Percentiles rank a stretch among this genome's conserved stretches.
Evolutionary conservation across 1,140 invertebrate genomes (phyloP).

Genomic region (Rhynchophorus ferrugineus): DNA sequence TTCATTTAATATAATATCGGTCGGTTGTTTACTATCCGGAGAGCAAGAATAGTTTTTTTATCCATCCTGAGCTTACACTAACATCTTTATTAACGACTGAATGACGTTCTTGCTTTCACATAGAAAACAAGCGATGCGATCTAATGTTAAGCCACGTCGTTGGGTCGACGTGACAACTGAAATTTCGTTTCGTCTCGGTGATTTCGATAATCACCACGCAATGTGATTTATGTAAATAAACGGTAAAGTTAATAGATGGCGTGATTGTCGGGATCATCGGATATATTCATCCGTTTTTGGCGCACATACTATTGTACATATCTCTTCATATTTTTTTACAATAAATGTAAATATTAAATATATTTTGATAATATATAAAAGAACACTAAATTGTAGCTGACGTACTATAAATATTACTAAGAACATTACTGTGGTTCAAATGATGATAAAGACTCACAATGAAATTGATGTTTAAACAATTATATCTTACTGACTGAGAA

Average conservation of each 20-base stretch:
- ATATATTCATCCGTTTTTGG: too few relatives aligned
- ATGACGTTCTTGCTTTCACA: conserved; percentile 5
- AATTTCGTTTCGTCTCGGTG: too few relatives aligned
- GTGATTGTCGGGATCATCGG: too few relatives aligned
- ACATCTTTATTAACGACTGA: conserved; percentile 10
- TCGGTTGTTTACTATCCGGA: background rate
- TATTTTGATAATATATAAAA: conserved; percentile 38
- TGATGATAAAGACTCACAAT: conserved; percentile 31
- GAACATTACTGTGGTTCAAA: conserved; percentile 38
- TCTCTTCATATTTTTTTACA: conserved; percentile 37
- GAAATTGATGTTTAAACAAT: conserved; percentile 22
- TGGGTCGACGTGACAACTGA: too few relatives aligned
- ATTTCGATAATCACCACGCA: too few relatives aligned
- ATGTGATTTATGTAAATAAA: too few relatives aligned
- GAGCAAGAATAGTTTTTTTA: background rate
- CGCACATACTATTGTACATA: conserved; percentile 32
- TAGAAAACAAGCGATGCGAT: too few relatives aligned
- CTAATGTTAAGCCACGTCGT: too few relatives aligned
- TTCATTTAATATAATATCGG: background rate
- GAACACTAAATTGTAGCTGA: conserved; percentile 20
- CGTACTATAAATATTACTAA: conserved; percentile 35
- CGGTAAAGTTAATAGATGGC: too few relatives aligned
- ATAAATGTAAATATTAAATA: conserved; percentile 36
- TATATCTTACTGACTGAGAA: conserved; percentile 28
- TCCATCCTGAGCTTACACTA: conserved; percentile 15